Base-by-base conservation (phyloP, 2,797 vertebrate species). In the Geotrypetes seraphini region DNA sequence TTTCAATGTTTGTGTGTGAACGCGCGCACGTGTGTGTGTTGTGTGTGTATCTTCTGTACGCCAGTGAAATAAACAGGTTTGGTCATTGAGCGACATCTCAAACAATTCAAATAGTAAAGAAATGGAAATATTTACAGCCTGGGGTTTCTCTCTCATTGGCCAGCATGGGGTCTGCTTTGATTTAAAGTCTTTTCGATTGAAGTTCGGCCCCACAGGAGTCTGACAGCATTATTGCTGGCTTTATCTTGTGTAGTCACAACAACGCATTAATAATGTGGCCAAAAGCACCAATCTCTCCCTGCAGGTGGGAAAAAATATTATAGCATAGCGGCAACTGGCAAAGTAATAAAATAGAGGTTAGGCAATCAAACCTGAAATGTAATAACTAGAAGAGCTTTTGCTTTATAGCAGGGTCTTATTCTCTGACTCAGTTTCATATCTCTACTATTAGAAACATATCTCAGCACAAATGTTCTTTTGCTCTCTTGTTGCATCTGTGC, bases 101-200 rank as follows among this genome's bases (percentile, higher is more conserved):
- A 65, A 11, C 28, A 29, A 14, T 41, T 38, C 30, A 42, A 50
- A 48, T 3, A 53, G 38, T 21, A 19, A 12, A 57, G 29, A 65
- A 42, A 19, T 18, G 10, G 26, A 58, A 65, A 47, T 39, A 19
- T 41, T 50, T 60, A 33, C 15, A 52, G 27, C 27, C 8, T 43
- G 25, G 5, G 11, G 29, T 62, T 36, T 45, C 15, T 58, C 15
- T 24, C 6, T 39, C 39, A 3, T 52, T 35, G 3, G 10, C 42
- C 47, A 33, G 25, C 4, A 1, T 50, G 15, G 34, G 12, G 19
- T 53, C 19, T 26, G 29, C 31, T 63, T 50, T 57, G 33, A 53
- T 43, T 64, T 67, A 25, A 26, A 34, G 2, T 3, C 9, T 18
- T 30, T 62, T 57, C 13, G 39, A 7, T 16, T 66, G 16, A 43